These are phyloP conservation scores for Bemisia tabaci DNA, from an alignment of 1,140 invertebrate species.

Conservation along the genomic window DNA sequence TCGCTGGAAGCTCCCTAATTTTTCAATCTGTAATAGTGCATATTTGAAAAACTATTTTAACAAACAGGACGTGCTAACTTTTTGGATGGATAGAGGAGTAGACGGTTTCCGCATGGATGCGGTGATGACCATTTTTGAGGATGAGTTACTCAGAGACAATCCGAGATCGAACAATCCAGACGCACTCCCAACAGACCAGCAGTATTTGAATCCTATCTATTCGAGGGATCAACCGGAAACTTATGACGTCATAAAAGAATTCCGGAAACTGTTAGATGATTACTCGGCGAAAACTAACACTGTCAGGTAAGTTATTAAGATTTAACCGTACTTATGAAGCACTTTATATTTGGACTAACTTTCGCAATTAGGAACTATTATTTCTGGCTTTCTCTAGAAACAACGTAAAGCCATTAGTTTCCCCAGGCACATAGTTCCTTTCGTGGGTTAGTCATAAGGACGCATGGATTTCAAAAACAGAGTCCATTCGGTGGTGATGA, in stretches of 20 bases:
- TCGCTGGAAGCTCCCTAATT: too few species aligned
- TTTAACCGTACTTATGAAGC: background rate
- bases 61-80: conserved; percentile 36
- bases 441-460: too few species aligned
- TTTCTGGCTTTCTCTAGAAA: too few species aligned
- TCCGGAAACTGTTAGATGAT: conserved; percentile 44
- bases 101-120: conserved; percentile 55
- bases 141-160: conserved; percentile 28
- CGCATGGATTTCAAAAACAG: too few species aligned
- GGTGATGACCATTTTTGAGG: conserved; percentile 34
- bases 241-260: conserved; percentile 44
- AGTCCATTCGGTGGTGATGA: too few species aligned
- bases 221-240: conserved; percentile 44
- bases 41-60: too few species aligned
- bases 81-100: conserved; percentile 51
- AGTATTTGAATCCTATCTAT: conserved; percentile 36
- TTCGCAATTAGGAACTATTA: background rate
- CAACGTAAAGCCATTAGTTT: too few species aligned
- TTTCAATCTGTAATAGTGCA: too few species aligned
- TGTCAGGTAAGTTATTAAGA: background rate
- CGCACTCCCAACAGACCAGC: background rate
- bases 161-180: conserved; percentile 1
- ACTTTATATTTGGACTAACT: background rate
- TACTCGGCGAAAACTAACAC: conserved; percentile 25
- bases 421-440: too few species aligned